Evolutionary conservation across 1,140 invertebrate species (phyloP), one percentile per base, ranked within the genome.

Genomic region (Cylas formicarius): DNA sequence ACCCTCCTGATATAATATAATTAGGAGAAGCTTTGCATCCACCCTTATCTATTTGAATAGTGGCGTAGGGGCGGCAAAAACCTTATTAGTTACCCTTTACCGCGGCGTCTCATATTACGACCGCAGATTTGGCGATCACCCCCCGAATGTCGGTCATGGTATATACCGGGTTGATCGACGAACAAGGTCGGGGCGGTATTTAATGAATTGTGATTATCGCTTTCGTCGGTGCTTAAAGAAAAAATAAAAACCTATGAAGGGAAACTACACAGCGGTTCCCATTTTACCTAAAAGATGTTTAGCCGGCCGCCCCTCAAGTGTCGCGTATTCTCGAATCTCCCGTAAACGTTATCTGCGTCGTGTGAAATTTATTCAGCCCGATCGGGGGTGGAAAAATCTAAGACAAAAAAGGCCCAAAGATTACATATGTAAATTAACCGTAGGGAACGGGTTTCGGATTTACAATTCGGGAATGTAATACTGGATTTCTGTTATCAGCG

Each of bases 11-110:
- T 61, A 60, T 63, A 63, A 63, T 63, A 63, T 63, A 63, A 63
- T 63, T 63, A 63, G 59, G 56, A 59, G 57, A 51, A 59, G 58
- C 56, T 56, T 57, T 57, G 57, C 57, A 58, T 57, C 55, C 53
- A 61, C 61, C 59, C 61, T 63, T 63, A 61, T 63, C 61, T 63
- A 63, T 61, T 63, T 61, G 61, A 63, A 61, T 63, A 63, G 61
- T 61, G 53, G 60, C 38, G 53, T 53, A 61, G 58, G 58, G 61
- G 50, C 51, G 50, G 60, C 60, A 62, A 63, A 63, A 63, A 63
- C 53, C 61, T 50, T 61, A 61, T 61, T 63, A 61, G 61, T 63
- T 63, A 62, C 60, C 60, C 58, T 59, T 61, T 61, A 50, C 51
- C 44, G 11, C 19, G 26, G 20, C 19, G 34, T 24, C 19, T 56